Evolutionary conservation across 2,797 vertebrate species (phyloP), one percentile per base, ranked within the genome.

Genomic region (Hoplostethus atlanticus): DNA sequence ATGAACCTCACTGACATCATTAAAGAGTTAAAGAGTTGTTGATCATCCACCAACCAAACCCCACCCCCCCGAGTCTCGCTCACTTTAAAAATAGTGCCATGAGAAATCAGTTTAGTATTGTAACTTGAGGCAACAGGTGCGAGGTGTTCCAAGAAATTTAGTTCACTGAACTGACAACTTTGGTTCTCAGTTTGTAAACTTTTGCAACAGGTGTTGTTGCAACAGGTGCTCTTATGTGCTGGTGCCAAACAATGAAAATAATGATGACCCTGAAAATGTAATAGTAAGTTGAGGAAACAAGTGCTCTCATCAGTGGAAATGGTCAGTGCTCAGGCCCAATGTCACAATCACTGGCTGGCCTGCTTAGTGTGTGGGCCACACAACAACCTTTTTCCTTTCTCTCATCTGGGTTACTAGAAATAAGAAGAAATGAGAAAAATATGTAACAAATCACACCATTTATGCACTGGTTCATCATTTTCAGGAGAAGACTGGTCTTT

Each of bases 91-190:
- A 91, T 91, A 92, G 86, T 36, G 31, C 9, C 68, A 78, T 61
- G 73, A 66, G 64, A 77, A 84, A 86, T 85, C 51, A 73, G 60
- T 68, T 74, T 28, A 64, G 76, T 38, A 65, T 75, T 73, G 71
- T 78, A 84, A 83, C 71, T 56, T 21, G 62, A 80, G 60, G 73
- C 81, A 77, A 86, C 90, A 92, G 90, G 87, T 91, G 89, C 87
- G 74, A 48, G 66, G 40, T 30, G 62, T 71, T 61, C 59, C 34
- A 50, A 36, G 44, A 76, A 58, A 44, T 63, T 64, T 62, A 28
- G 21, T 63, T 61, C 48, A 64, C 25, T 60, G 10, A 71, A 77
- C 34, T 2, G 38, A 76, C 68, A 47, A 71, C 52, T 68, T 47
- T 10, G 12, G 28, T 56, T 6, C 17, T 38, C 11, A 2, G 0